A percentile compares a stretch with the other conserved stretches of the same genome.
Evolutionary conservation across 2,888 invertebrate genomes (phyloP).

Genomic region (Tachina grossa): DNA sequence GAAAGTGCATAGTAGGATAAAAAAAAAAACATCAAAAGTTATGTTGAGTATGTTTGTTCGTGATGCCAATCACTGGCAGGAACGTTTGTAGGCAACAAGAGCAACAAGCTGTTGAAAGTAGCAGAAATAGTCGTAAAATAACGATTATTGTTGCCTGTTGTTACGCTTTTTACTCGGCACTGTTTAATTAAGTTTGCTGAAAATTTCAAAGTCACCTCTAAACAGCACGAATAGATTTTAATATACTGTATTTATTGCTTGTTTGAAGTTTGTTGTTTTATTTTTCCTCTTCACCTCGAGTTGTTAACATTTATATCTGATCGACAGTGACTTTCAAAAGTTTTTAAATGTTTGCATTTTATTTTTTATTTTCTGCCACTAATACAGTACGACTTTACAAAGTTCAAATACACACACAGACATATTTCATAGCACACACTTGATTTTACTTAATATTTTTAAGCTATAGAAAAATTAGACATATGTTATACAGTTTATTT

Average conservation of each 20-base stretch:
- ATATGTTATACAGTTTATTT: slow-evolving; percentile 14
- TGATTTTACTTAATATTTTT: slow-evolving; percentile 21
- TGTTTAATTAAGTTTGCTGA: slow-evolving; percentile 40
- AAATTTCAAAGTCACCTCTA: slow-evolving; percentile 58
- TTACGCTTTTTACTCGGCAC: slow-evolving; percentile 18
- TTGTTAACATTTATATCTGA: slow-evolving; percentile 62
- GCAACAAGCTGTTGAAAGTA: slow-evolving; percentile 53
- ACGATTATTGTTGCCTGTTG: slow-evolving; percentile 11
- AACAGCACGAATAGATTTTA: slow-evolving; percentile 20
- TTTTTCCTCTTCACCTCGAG: slow-evolving; percentile 15
- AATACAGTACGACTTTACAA: slow-evolving; percentile 31
- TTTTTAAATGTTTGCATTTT: slow-evolving; percentile 27
- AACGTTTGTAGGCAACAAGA: slow-evolving; percentile 63
- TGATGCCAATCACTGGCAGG: slow-evolving; percentile 74
- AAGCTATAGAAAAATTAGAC: slow-evolving; percentile 7
- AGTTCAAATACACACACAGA: slow-evolving; percentile 35
- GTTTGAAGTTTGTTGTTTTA: slow-evolving; percentile 30
- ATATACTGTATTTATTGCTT: slow-evolving; percentile 10
- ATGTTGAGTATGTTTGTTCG: slow-evolving; percentile 71
- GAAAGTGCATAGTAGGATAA: slow-evolving; percentile 19
- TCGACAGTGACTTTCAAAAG: slow-evolving; percentile 69
- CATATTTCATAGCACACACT: slow-evolving; percentile 19
- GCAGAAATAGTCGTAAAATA: slow-evolving; percentile 16
- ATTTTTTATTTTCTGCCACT: slow-evolving; percentile 29
- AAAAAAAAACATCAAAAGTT: slow-evolving; percentile 48